Base-by-base conservation (phyloP, 2,113 vertebrate genomes). In the Piprites chloris region DNA sequence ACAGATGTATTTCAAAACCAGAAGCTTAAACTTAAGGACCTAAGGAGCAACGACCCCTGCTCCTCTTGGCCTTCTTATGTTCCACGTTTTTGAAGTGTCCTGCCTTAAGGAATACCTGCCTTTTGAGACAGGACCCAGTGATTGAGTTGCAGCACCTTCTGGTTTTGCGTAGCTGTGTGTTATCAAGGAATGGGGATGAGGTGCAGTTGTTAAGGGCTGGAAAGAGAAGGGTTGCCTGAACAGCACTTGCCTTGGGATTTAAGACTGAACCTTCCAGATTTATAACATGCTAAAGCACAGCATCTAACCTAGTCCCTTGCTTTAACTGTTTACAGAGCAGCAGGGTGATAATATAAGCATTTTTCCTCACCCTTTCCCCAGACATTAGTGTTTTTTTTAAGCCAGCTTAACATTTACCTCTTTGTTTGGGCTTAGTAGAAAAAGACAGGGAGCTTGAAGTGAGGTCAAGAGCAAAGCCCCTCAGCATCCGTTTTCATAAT, bases 401-500 rank as follows among this genome's bases (percentile, higher is more conserved):
- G 65, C 63, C 68, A 74, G 44, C 55, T 75, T 26, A 74, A 68
- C 49, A 47, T 83, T 94, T 90, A 41, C 78, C 30, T 69, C 62
- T 91, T 85, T 94, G 44, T 87, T 88, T 90, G 82, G 52, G 50
- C 74, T 90, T 90, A 87, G 89, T 26, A 37, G 71, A 33, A 85
- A 90, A 90, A 76, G 41, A 79, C 42, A n/a, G 67, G 73, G 81
- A 89, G 75, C 71, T 85, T 96, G 85, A 93, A 89, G 85, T 71
- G 79, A 87, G 93, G 91, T 95, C 85, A 93, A 73, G 81, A 93
- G 74, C 87, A 91, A 87, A 93, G 47, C 52, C 56, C 1, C 1
- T 83, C 53, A 79, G 87, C 84, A 90, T 94, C 46, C 50, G 42
- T 94, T 91, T 91, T 93, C 69, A 66, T 92, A 73, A 87, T 79